Evolutionary conservation across 2,888 invertebrate genomes (phyloP).

Genomic region (Salticus scenicus): DNA sequence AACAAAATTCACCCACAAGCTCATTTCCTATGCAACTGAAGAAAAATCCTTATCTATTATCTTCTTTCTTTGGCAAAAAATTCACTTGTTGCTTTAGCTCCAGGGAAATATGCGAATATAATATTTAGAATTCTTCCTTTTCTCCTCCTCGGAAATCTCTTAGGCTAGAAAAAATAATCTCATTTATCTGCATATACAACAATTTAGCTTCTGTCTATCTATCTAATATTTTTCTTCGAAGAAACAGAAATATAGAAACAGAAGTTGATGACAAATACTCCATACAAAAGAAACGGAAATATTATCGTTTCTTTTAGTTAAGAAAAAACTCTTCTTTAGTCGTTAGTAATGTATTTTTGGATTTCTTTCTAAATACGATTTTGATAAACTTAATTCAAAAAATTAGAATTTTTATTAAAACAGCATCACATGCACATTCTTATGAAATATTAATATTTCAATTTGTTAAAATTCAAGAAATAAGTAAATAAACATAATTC

Average conservation of each 20-base stretch:
- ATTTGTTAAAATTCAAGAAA: too few species aligned
- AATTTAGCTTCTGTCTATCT: constrained; percentile 19
- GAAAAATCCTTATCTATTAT: constrained; percentile 22
- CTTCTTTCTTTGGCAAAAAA: constrained; percentile 12
- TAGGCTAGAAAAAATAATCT: constrained; percentile 30
- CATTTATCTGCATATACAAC: constrained; percentile 53
- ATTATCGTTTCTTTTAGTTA: constrained; percentile 42
- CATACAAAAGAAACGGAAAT: constrained; percentile 39
- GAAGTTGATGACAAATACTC: constrained; percentile 51
- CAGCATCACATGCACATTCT: too few species aligned
- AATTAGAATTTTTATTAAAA: too few species aligned
- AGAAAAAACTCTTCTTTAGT: too few species aligned
- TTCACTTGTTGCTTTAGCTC: constrained; percentile 58
- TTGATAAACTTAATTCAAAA: too few species aligned
- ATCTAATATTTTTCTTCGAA: not conserved
- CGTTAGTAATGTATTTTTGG: too few species aligned
- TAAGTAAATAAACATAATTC: too few species aligned
- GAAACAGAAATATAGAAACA: not conserved
- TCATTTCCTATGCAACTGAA: not conserved
- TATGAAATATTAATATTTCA: too few species aligned
- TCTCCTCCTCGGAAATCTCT: constrained; percentile 21
- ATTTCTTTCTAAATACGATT: too few species aligned
- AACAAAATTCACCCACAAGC: too few species aligned
- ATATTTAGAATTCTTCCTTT: constrained; percentile 54
- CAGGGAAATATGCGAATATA: constrained; percentile 49